Conservation (phyloP, 2,797 vertebrate species). For the Pogoniulus pusillus region DNA sequence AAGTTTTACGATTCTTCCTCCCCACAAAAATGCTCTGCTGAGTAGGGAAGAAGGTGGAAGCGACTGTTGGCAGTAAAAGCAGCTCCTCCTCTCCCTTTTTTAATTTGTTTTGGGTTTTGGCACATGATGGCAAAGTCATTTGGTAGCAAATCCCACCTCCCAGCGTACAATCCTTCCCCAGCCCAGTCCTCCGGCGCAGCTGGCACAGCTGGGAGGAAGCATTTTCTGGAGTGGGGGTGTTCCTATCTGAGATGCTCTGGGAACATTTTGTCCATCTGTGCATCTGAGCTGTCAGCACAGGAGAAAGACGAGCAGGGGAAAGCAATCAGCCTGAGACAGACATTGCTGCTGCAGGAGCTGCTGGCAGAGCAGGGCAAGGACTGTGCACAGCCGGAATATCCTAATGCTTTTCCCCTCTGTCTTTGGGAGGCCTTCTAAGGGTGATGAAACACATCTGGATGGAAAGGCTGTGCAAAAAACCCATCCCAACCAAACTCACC, state of each 20-base stretch:
- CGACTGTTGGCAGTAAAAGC: neutral
- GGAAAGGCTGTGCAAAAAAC: neutral
- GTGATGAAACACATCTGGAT: conserved; percentile 36
- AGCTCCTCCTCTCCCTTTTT: neutral
- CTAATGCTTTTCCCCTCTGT: conserved; percentile 41
- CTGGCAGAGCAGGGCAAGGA: neutral
- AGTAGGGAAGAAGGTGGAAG: conserved; percentile 25
- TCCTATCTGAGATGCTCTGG: neutral
- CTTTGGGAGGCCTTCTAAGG: conserved; percentile 51
- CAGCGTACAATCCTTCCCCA: neutral
- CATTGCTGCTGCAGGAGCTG: neutral
- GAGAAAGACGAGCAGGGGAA: neutral
- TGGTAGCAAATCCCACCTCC: neutral
- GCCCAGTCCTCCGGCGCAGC: neutral
- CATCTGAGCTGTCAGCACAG: neutral
- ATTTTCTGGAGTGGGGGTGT: neutral
- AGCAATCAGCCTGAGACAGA: conserved; percentile 27
- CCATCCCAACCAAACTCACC: neutral
- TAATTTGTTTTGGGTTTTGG: neutral
- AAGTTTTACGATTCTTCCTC: conserved; percentile 18
- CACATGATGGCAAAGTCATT: neutral
- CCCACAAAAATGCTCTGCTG: conserved; percentile 19
- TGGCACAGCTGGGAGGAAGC: conserved; percentile 1
- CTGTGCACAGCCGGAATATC: neutral
- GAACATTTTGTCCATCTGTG: conserved; percentile 33